Evolutionary conservation across 2,113 vertebrate species (phyloP), one percentile per base, ranked within the genome.

Genomic region (Platysteira castanea): DNA sequence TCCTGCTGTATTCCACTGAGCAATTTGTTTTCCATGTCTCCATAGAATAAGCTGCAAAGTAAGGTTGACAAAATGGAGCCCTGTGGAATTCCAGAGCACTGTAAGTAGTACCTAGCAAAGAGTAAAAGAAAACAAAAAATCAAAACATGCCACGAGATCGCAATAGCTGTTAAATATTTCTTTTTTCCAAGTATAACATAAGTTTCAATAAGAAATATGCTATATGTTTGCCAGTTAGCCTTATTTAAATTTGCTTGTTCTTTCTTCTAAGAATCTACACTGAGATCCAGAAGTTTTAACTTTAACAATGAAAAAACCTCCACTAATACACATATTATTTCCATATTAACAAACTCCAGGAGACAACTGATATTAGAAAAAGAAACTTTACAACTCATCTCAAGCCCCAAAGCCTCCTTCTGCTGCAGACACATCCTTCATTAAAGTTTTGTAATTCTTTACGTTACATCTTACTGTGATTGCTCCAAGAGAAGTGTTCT

Each of bases 21-120:
- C 30, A 99, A 89, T 44, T 69, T 79, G 42, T 98, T 98, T 96
- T 99, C 99, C 99, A 99, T 99, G 97, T 99, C 98, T 39, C 99
- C 99, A 2, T 99, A 99, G 95, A 98, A 99, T 44, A 99, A 97
- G 39, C 98, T 99, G 97, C 99, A 99, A 37, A 99, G 98, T 87
- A 99, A 97, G 15, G 98, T 97, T 64, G 99, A 99, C 74, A 99
- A 98, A 5, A 98, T 97, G 2, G 98, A 99, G 31, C 99, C 99
- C 94, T 99, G 99, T 4, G 99, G 99, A 94, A 99, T 98, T 67
- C 99, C 99, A 95, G 97, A 97, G 71, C 98, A 95, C 95, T 99
- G 99, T 46, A 98, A 65, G 50, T 99, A 99, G 54, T 94, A 98
- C 93, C 99, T 99, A 89, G 13, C 37, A 95, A 73, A 89, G 33